Base-by-base conservation (phyloP, 2,888 invertebrate species). In the Drosophila meridionalis region DNA sequence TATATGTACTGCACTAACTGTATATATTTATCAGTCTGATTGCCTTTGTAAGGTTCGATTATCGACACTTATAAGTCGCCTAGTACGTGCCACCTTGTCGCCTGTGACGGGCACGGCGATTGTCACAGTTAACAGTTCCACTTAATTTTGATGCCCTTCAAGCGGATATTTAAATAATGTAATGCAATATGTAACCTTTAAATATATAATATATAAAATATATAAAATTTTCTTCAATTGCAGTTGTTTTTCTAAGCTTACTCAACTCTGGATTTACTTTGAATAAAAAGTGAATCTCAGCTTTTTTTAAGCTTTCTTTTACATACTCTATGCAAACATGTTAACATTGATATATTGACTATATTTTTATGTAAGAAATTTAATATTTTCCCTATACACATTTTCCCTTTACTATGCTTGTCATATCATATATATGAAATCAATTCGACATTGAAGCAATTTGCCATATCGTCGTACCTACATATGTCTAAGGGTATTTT, bases 81-180 rank as follows among this genome's bases (percentile, higher is more conserved):
- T 32, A 52, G 61, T 77, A 89, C 85, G 84, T 89, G 86, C 79
- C 79, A 71, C 59, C 52, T 50, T 42, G 58, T 57, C 59, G 86
- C 83, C 73, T 82, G 87, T 77, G 85, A 87, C 77, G 58, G 66
- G 82, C 87, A 89, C 84, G 76, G 73, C 66, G 66, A 89, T 72
- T 69, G 45, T 20, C 56, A 30, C 26, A 34, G 40, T 38, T 55
- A 48, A n/a, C 32, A n/a, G 48, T 53, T 65, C 36, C 12, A 38
- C 43, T 56, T 64, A 55, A 57, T 66, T 52, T 30, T 0, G 7
- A 56, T 42, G 30, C 42, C 7, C 42, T 42, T 4, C 0, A 3
- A 32, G 11, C n/a, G 12, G 0, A 30, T 42, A 32, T 32, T 32
- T 3, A 20, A 20, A 6, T 20, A 12, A 30, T 32, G 2, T n/a